phyloP scores from a whole-genome alignment of 2,113 vertebrate genomes.

The Anarhynchus alexandrinus region DNA sequence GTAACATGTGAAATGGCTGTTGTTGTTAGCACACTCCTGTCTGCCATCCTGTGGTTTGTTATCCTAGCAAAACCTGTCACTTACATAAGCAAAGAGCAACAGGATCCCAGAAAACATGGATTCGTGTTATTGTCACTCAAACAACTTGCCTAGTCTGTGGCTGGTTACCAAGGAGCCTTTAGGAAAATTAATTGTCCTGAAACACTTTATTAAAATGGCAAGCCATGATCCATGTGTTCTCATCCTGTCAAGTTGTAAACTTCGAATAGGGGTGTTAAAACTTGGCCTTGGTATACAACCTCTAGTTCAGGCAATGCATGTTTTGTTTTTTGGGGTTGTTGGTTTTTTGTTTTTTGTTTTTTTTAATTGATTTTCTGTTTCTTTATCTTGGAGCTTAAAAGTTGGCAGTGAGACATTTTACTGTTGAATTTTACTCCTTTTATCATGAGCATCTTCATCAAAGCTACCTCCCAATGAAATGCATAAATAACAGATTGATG shows the following conservation, averaged over 20 bases:
- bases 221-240: not conserved
- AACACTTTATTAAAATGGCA: not conserved
- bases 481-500: not conserved
- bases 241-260: not conserved
- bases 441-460: not conserved
- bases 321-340: not conserved
- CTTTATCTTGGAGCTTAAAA: not conserved
- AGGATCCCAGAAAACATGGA: not conserved
- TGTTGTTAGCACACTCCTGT: not conserved
- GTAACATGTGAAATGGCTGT: not conserved
- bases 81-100: not conserved
- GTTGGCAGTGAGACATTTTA: not conserved
- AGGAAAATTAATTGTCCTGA: not conserved
- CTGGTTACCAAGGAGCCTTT: not conserved
- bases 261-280: not conserved
- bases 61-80: not conserved
- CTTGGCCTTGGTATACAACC: not conserved
- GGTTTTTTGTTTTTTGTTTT: no score
- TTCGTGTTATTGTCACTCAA: not conserved
- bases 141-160: not conserved
- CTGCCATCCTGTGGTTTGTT: not conserved
- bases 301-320: not conserved
- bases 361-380: not conserved
- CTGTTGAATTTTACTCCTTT: not conserved
- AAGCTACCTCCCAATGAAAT: not conserved